Conservation (phyloP, 2,888 invertebrate genomes). For the Plagodis pulveraria region DNA sequence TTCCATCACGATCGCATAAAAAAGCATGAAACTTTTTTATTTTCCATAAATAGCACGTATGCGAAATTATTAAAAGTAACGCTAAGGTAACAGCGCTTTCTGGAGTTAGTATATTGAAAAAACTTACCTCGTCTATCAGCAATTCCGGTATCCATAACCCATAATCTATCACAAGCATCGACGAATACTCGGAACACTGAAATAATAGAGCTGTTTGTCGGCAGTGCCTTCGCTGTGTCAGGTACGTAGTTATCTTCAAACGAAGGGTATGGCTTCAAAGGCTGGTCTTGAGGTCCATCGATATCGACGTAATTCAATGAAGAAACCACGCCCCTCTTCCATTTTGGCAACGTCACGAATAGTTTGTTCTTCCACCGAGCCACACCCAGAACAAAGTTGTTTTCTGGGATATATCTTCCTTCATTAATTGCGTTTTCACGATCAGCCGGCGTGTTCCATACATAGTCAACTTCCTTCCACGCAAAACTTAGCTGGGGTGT, state of each 20-base stretch:
- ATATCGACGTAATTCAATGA: constrained; percentile 88
- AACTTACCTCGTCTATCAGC: constrained; percentile 88
- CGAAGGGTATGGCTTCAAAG: constrained; percentile 90
- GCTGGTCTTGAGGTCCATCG: constrained; percentile 87
- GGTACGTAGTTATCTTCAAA: constrained; percentile 92
- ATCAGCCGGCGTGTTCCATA: constrained; percentile 86
- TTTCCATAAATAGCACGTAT: too few relatives aligned
- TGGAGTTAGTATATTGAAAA: not conserved
- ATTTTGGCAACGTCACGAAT: constrained; percentile 89
- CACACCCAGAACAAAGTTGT: constrained; percentile 89
- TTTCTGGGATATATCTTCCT: constrained; percentile 85
- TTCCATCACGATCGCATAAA: too few relatives aligned
- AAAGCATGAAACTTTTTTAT: too few relatives aligned
- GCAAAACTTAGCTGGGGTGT: constrained; percentile 87
- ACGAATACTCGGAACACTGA: constrained; percentile 90
- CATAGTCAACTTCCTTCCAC: constrained; percentile 89
- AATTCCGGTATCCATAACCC: constrained; percentile 93
- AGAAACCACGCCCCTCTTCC: constrained; percentile 89
- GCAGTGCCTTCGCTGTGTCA: constrained; percentile 70
- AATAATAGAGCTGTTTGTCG: constrained; percentile 86
- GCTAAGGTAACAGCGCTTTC: too few relatives aligned
- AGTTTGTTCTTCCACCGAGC: constrained; percentile 89
- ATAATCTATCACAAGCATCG: constrained; percentile 91
- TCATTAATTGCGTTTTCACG: constrained; percentile 85
- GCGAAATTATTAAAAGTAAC: too few relatives aligned